These are phyloP conservation scores for Odontothrips loti DNA, from an alignment of 2,888 invertebrate genomes.

Conservation along the genomic window DNA sequence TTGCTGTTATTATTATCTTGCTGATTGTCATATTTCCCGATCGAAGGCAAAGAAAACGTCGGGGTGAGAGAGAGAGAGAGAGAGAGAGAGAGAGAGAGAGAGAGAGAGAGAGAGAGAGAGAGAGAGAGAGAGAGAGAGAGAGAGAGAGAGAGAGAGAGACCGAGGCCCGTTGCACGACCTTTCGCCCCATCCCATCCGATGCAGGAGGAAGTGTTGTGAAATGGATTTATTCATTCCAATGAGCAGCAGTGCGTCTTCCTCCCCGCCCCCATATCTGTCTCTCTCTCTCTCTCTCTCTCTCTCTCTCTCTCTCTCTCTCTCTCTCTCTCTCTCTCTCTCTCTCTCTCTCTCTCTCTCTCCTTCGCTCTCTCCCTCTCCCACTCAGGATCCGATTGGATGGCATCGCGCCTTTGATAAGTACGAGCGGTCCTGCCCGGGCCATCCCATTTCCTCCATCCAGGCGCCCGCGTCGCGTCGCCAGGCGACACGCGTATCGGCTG, in stretches of 20 bases:
- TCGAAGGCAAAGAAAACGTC: neutral
- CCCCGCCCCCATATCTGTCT: neutral
- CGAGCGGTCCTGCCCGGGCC: neutral
- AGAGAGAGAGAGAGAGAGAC: neutral
- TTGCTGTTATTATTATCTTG: neutral
- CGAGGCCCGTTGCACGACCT: neutral
- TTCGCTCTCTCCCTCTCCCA: no score
- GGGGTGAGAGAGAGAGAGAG: neutral
- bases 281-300: constrained; percentile 14
- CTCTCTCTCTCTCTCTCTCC: no score
- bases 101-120: neutral
- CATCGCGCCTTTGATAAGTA: neutral
- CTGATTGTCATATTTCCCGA: neutral
- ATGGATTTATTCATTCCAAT: no score
- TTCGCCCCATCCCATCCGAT: no score
- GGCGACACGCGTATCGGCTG: no score
- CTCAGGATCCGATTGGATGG: neutral
- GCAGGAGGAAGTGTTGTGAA: no score
- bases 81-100: constrained; percentile 8
- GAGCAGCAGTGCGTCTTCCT: no score
- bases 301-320: neutral
- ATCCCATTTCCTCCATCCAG: neutral
- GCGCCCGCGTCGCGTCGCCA: no score
- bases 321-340: no score
- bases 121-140: neutral